Base-by-base conservation (phyloP, 2,113 vertebrate genomes). In the Scartelaos histophorus region DNA sequence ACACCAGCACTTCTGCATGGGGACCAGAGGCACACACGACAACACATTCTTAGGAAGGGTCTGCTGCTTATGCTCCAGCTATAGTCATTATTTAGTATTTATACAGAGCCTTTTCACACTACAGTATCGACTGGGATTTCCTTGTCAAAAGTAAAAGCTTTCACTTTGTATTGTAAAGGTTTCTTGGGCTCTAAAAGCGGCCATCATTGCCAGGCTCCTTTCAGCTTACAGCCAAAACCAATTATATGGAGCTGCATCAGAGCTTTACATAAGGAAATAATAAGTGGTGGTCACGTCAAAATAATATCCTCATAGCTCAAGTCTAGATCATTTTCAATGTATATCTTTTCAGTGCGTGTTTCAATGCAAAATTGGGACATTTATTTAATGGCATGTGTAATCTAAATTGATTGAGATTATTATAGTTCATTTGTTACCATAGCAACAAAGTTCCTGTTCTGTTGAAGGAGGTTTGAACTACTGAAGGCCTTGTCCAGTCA, bases 1-100 rank as follows among this genome's bases (percentile, higher is more conserved):
- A 88, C 38, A 93, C 89, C 71, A 91, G 88, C 90, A 95, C 91
- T 73, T 95, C 96, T 90, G 82, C 9, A 93, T 89, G 53, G 54
- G 0, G 13, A 3, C 77, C 22, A 58, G 13, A 38, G 15, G 13
- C 62, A 69, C 82, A 70, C 13, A 58, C 13, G 46, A 25, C 56
- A 4, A 24, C 21, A 25, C 34, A 21, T 24, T 60, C n/a, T 45
- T 46, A 13, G 35, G 13, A 38, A 58, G 29, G 7, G 29, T 58
- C 13, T 58, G 22, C 56, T 11, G 29, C 29, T 45, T 67, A 51
- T 49, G 21, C 66, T 15, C 22, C 45, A 51, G 66, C 7, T 12
- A 67, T 46, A 66, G 65, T 45, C 21, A 66, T 66, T 47, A 47
- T 22, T 66, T 66, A 24, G n/a, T 47, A 24, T 66, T 15, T 24